phyloP scores from a whole-genome alignment of 2,888 invertebrate genomes.

The Lordiphosa andalusiaca region DNA sequence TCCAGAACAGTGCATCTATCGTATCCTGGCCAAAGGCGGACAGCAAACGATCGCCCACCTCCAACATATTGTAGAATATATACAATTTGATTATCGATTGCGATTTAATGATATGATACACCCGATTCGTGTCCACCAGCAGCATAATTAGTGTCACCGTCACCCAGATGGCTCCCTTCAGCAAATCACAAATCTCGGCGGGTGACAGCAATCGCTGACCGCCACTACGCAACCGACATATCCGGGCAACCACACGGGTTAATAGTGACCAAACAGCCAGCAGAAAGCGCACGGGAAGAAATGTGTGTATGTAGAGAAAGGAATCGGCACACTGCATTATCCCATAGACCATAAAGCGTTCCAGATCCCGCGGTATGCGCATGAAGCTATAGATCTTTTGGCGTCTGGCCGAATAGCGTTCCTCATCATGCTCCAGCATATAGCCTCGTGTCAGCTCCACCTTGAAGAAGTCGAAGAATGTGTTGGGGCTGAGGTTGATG shows the following conservation, averaged over 20 bases:
- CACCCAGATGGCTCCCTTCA: conserved; percentile 94
- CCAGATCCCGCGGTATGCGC: conserved; percentile 95
- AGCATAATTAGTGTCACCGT: conserved; percentile 90
- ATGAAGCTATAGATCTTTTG: conserved; percentile 98
- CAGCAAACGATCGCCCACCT: conserved; percentile 97
- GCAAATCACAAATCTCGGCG: conserved; percentile 96
- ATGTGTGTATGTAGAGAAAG: conserved; percentile 98
- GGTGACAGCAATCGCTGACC: conserved; percentile 86
- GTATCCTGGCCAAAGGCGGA: conserved; percentile 99
- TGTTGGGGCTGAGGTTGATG: conserved; percentile 48
- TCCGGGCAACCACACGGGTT: conserved; percentile 86
- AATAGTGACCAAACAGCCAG: conserved; percentile 92
- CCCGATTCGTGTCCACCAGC: conserved; percentile 97
- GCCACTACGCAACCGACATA: conserved; percentile 84
- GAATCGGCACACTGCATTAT: conserved; percentile 98
- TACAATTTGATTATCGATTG: conserved; percentile 99
- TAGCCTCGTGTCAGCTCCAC: conserved; percentile 96
- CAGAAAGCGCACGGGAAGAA: conserved; percentile 94
- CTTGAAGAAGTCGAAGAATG: conserved; percentile 86
- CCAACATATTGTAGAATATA: conserved; percentile 99
- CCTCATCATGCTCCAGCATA: conserved; percentile 96
- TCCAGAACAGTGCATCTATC: conserved; percentile 98
- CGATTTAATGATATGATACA: conserved; percentile 98
- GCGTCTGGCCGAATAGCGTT: conserved; percentile 94
- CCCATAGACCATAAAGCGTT: conserved; percentile 95